phyloP scores from a whole-genome alignment of 2,113 vertebrate species.

The Silurus asotus region DNA sequence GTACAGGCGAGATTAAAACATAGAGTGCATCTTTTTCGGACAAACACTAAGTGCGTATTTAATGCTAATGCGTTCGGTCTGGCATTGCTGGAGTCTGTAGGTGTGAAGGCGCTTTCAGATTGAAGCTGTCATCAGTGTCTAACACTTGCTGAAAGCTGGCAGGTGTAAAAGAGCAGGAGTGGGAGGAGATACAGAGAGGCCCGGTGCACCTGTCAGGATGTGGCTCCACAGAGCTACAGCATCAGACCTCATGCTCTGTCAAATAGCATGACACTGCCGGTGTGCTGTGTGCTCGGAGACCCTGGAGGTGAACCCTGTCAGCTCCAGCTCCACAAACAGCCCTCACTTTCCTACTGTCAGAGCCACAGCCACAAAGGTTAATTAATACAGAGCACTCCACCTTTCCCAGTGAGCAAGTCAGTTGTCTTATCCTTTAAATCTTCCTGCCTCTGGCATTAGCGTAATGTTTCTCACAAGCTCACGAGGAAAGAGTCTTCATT shows the following conservation, averaged over 20 bases:
- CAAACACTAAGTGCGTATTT: background rate
- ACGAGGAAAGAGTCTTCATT: conserved; percentile 60
- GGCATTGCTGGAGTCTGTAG: conserved; percentile 31
- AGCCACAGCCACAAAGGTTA: conserved; percentile 73
- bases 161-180: conserved; percentile 46
- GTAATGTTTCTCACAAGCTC: conserved; percentile 59
- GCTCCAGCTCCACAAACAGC: conserved; percentile 70
- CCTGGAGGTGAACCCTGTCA: conserved; percentile 73
- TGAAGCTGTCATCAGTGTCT: conserved; percentile 28
- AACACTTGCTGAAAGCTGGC: conserved; percentile 28
- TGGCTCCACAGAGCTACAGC: conserved; percentile 61
- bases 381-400: conserved; percentile 74
- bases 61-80: conserved; percentile 34
- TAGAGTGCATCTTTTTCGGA: background rate
- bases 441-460: conserved; percentile 63
- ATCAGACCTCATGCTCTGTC: conserved; percentile 65
- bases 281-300: conserved; percentile 61
- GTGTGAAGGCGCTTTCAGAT: conserved; percentile 26
- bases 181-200: conserved; percentile 50
- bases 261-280: conserved; percentile 71
- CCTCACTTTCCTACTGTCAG: conserved; percentile 66
- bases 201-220: conserved; percentile 69
- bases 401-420: conserved; percentile 62
- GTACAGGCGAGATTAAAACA: conserved; percentile 7
- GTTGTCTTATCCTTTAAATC: conserved; percentile 65